phyloP scores from a whole-genome alignment of 2,797 vertebrate species.

The Etheostoma perlongum region DNA sequence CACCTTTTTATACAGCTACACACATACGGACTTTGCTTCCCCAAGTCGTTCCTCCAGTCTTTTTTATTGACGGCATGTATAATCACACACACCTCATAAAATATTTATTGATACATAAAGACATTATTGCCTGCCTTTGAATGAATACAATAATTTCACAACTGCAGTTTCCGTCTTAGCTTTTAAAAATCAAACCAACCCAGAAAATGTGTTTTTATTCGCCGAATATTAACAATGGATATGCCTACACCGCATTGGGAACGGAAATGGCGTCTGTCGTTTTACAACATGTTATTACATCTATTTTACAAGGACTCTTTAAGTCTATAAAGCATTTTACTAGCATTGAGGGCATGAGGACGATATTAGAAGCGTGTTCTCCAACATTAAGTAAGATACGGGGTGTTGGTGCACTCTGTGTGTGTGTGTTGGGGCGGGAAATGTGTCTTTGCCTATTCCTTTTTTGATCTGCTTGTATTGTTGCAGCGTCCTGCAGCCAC shows the following conservation, averaged over 20 bases:
- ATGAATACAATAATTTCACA: conserved; percentile 86
- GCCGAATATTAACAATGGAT: conserved; percentile 76
- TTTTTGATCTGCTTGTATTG: conserved; percentile 80
- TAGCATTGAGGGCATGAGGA: conserved; percentile 79
- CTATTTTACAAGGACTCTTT: conserved; percentile 87
- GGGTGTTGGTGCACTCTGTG: conserved; percentile 48
- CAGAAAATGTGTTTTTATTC: conserved; percentile 65
- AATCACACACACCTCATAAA: conserved; percentile 99
- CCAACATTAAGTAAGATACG: conserved; percentile 63
- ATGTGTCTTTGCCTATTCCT: conserved; percentile 51
- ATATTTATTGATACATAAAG: conserved; percentile 98
- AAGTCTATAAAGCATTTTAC: conserved; percentile 88
- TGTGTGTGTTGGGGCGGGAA: conserved; percentile 39
- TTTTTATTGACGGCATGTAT: conserved; percentile 95
- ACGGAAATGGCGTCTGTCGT: conserved; percentile 81
- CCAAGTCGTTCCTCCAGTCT: conserved; percentile 75
- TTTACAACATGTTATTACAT: conserved; percentile 88
- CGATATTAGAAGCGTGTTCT: conserved; percentile 79
- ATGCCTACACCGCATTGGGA: conserved; percentile 60
- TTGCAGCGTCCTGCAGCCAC: conserved; percentile 65
- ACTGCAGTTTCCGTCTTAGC: conserved; percentile 62
- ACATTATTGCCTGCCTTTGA: conserved; percentile 93
- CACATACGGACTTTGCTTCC: conserved; percentile 67
- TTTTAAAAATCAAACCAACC: conserved; percentile 62
- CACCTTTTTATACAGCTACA: conserved; percentile 45